These are phyloP conservation scores for Peromyscus melanophrys DNA, from an alignment of 2,797 vertebrate genomes.

Conservation along the genomic window DNA sequence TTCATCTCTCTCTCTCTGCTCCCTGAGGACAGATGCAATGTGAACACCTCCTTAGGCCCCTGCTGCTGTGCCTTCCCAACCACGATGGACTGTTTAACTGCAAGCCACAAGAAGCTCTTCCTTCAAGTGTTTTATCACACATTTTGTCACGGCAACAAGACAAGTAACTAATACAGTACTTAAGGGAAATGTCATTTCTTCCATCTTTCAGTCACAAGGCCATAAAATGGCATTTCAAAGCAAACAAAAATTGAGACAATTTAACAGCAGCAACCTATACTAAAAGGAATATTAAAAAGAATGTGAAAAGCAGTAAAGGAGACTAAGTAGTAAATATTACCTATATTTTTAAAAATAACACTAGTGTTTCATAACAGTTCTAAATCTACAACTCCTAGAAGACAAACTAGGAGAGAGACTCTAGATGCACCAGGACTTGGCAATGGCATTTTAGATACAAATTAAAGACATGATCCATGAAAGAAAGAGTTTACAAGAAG, in stretches of 20 bases:
- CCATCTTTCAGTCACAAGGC: not conserved
- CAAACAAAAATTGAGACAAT: not conserved
- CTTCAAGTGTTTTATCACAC: not conserved
- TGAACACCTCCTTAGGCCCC: not conserved
- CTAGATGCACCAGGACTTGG: not conserved
- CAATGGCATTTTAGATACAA: not conserved
- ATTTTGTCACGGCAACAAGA: not conserved
- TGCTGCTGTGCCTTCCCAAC: not conserved
- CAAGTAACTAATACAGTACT: not conserved
- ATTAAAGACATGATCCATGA: not conserved
- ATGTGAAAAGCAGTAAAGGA: not conserved
- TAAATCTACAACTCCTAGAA: not conserved
- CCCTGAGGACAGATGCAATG: not conserved
- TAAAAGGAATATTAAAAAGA: not conserved
- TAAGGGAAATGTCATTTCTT: not conserved
- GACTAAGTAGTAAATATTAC: not conserved
- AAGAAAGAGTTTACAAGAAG: not conserved
- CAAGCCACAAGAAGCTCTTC: not conserved
- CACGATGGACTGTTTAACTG: not conserved
- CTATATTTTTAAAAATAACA: not conserved
- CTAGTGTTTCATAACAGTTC: not conserved
- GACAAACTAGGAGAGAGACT: not conserved
- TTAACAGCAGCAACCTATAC: not conserved
- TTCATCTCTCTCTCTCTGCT: not conserved
- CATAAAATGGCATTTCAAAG: not conserved